These are phyloP conservation scores for Nannospalax galili DNA, from an alignment of 2,113 vertebrate genomes.

Conservation along the genomic window DNA sequence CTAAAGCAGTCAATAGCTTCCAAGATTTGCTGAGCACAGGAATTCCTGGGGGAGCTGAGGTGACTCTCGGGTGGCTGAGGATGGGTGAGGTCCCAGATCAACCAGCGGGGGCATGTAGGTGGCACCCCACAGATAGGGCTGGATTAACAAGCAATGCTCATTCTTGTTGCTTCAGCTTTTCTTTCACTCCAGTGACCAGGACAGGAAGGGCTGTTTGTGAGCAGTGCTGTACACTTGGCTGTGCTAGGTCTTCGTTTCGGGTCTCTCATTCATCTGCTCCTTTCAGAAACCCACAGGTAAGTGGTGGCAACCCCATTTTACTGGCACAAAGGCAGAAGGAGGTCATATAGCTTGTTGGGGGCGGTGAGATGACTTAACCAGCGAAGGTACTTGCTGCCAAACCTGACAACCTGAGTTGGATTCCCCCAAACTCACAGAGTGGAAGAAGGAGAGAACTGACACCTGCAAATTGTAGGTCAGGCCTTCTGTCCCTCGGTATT, in stretches of 20 bases:
- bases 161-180: neutral
- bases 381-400: too few relatives aligned
- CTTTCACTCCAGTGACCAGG: neutral
- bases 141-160: neutral
- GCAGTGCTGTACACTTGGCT: neutral
- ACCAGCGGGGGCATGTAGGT: neutral
- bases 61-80: neutral
- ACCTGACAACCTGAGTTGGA: neutral
- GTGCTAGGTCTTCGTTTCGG: accelerated
- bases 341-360: neutral
- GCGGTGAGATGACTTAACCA: neutral
- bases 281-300: accelerated
- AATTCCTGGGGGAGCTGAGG: neutral
- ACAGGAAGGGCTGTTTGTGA: neutral
- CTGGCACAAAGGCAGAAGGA: neutral
- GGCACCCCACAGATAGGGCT: neutral
- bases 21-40: neutral
- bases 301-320: neutral
- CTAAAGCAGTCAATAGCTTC: accelerated
- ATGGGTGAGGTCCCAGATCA: neutral
- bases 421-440: too few relatives aligned
- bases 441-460: neutral
- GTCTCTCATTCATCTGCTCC: neutral
- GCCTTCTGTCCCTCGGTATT: neutral
- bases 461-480: too few relatives aligned